phyloP scores from a whole-genome alignment of 2,888 invertebrate genomes.

The Gibbula magus region DNA sequence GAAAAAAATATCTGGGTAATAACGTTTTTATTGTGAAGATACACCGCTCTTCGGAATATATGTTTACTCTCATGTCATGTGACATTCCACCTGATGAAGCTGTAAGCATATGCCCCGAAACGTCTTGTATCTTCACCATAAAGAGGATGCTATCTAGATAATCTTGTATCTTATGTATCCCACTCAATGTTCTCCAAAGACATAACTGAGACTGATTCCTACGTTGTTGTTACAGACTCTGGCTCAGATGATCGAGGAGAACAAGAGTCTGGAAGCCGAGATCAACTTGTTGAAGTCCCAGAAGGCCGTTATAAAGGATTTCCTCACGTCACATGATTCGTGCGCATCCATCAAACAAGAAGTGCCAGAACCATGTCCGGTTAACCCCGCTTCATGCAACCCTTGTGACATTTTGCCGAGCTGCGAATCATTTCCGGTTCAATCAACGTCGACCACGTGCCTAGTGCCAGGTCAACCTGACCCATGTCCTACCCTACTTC shows the following conservation, averaged over 20 bases:
- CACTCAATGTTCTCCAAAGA: too few species aligned
- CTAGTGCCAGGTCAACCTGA: not conserved
- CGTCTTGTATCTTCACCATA: too few species aligned
- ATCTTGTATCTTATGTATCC: too few species aligned
- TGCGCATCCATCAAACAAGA: not conserved
- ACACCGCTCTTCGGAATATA: too few species aligned
- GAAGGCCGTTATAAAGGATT: not conserved
- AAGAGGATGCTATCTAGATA: too few species aligned
- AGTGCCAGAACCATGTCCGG: not conserved
- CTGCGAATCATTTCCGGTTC: too few species aligned
- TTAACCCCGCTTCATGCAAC: not conserved
- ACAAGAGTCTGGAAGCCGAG: not conserved
- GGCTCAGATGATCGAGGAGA: not conserved
- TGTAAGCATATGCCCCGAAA: too few species aligned
- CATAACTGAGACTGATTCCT: not conserved
- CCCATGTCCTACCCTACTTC: not conserved
- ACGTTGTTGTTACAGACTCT: not conserved
- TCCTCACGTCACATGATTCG: not conserved
- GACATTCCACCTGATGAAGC: too few species aligned
- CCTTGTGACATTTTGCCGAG: too few species aligned
- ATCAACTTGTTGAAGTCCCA: not conserved
- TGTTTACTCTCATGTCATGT: too few species aligned
- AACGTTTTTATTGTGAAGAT: too few species aligned
- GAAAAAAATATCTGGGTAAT: too few species aligned
- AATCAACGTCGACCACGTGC: not conserved